These are phyloP conservation scores for Temnothorax nylanderi DNA, from an alignment of 1,140 invertebrate genomes.

Conservation along the genomic window DNA sequence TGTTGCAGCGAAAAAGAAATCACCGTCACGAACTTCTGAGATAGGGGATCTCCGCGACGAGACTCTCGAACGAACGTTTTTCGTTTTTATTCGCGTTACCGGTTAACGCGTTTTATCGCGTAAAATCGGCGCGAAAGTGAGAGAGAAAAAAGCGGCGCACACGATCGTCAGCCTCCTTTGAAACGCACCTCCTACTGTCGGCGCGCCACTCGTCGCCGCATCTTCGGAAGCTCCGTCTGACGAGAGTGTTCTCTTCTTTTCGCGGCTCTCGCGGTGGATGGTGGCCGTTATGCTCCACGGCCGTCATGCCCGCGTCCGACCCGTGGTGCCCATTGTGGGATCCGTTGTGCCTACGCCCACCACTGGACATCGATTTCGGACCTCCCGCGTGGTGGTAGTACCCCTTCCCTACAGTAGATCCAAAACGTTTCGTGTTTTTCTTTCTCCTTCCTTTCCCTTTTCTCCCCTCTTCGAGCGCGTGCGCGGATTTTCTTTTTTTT, in stretches of 20 bases:
- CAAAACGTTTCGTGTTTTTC: slow-evolving; percentile 75
- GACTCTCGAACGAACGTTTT: not conserved
- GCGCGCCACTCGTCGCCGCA: slow-evolving; percentile 85
- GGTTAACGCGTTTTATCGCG: not conserved
- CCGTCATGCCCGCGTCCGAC: slow-evolving; percentile 85
- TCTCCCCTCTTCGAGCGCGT: not conserved
- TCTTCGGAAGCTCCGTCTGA: slow-evolving; percentile 83
- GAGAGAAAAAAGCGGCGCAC: slow-evolving; percentile 20
- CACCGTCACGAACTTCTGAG: not conserved
- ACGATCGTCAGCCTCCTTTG: slow-evolving; percentile 36
- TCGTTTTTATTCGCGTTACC: not conserved
- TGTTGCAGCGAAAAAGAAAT: not conserved
- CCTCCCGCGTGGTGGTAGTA: slow-evolving; percentile 79
- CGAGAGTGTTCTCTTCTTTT: slow-evolving; percentile 84
- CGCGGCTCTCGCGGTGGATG: slow-evolving; percentile 86
- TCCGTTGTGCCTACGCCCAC: slow-evolving; percentile 76
- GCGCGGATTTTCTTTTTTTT: not conserved
- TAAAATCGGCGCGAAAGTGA: slow-evolving; percentile 8
- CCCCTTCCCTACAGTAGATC: slow-evolving; percentile 85
- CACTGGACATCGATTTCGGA: slow-evolving; percentile 78
- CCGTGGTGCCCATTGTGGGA: slow-evolving; percentile 83
- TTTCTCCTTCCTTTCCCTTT: not conserved
- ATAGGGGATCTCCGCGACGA: not conserved
- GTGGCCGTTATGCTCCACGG: slow-evolving; percentile 87
- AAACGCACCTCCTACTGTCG: slow-evolving; percentile 85